phyloP scores from a whole-genome alignment of 2,888 invertebrate species.

The Ennomos quercinarius region DNA sequence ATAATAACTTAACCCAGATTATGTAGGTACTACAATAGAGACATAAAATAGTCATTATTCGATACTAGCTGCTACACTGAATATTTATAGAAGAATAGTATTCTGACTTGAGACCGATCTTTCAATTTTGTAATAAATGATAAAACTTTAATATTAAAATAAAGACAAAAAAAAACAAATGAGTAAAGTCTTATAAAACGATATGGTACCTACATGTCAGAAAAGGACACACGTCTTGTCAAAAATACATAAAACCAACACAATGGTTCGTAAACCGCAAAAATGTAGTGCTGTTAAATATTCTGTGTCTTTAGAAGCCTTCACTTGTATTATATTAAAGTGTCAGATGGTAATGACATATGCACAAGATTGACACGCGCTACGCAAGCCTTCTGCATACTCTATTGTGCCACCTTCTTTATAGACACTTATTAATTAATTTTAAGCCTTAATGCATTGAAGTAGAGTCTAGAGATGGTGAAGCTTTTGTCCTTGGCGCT shows the following conservation, averaged over 20 bases:
- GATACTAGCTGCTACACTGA: too few species aligned
- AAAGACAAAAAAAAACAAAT: too few species aligned
- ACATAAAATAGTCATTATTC: too few species aligned
- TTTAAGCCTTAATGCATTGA: conserved; percentile 25
- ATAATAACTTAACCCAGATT: too few species aligned
- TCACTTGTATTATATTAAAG: conserved; percentile 24
- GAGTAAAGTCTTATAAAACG: too few species aligned
- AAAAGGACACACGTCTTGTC: too few species aligned
- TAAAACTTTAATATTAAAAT: too few species aligned
- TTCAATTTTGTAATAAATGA: too few species aligned
- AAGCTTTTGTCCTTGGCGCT: neutral
- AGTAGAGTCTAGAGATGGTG: conserved; percentile 1
- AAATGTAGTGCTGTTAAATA: conserved; percentile 3
- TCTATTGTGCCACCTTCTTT: neutral
- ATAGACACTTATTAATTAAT: conserved; percentile 1
- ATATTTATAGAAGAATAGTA: too few species aligned
- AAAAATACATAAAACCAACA: conserved; percentile 20
- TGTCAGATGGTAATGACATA: conserved; percentile 59
- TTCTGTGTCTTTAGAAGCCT: conserved; percentile 6
- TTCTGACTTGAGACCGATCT: too few species aligned
- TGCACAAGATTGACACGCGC: conserved; percentile 53
- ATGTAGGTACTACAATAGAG: too few species aligned
- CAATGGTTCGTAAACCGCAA: conserved; percentile 27
- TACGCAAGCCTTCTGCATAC: conserved; percentile 27
- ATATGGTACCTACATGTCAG: too few species aligned